Conservation (phyloP, 2,113 vertebrate genomes). For the Zootoca vivipara region DNA sequence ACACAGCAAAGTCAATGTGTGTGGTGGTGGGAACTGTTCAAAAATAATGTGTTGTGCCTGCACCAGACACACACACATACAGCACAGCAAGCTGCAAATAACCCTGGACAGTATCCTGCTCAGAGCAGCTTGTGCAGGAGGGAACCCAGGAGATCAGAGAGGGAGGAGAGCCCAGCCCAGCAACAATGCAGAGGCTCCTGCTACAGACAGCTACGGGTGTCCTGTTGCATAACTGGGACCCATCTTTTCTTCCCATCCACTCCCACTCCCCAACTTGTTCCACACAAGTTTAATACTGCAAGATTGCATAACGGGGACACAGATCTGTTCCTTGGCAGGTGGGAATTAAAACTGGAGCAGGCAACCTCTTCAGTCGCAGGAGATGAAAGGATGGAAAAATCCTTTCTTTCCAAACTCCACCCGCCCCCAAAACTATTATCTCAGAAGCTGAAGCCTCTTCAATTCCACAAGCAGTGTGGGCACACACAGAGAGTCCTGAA, state of each 20-base stretch:
- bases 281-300: constrained; percentile 51
- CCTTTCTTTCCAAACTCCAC: background rate
- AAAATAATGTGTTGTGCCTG: constrained; percentile 6
- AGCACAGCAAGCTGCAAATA: background rate
- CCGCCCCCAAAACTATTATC: background rate
- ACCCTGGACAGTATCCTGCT: background rate
- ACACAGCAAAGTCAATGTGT: background rate
- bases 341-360: constrained; percentile 19
- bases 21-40: background rate
- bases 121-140: background rate
- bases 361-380: background rate
- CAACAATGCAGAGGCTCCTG: constrained; percentile 43
- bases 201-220: constrained; percentile 35
- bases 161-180: constrained; percentile 45
- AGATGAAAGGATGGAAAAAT: background rate
- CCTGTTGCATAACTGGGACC: constrained; percentile 48
- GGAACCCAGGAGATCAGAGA: background rate
- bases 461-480: background rate
- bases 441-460: constrained; percentile 8
- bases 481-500: background rate
- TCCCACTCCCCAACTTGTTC: constrained; percentile 53
- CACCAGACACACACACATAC: background rate
- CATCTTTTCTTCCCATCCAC: background rate
- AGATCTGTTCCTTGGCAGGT: background rate
- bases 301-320: constrained; percentile 20